Percentiles rank a stretch among this genome's conserved stretches.
Evolutionary conservation across 2,113 vertebrate genomes (phyloP).

Genomic region (Odobenus rosmarus): DNA sequence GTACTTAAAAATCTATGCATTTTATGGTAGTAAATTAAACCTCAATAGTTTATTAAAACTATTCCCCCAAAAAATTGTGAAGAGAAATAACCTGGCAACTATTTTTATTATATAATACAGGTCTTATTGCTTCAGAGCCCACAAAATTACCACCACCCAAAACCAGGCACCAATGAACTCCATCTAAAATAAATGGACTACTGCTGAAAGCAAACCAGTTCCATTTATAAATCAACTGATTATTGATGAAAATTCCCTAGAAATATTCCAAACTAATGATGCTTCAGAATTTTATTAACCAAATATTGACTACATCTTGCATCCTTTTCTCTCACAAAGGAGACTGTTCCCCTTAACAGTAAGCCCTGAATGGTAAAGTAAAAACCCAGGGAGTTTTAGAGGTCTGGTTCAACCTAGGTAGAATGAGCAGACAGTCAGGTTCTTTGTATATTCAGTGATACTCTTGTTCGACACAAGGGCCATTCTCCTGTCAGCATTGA

Average conservation of each 20-base stretch:
- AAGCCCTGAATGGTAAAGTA: not conserved
- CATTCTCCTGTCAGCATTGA: constrained; percentile 34
- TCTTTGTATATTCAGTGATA: constrained; percentile 2
- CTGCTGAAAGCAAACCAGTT: not conserved
- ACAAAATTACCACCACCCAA: not conserved
- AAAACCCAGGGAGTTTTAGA: not conserved
- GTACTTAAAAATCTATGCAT: not conserved
- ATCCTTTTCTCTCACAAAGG: not conserved
- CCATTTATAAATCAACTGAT: not conserved
- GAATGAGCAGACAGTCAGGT: not conserved
- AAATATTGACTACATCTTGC: not conserved
- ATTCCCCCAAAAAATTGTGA: not conserved
- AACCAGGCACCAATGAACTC: not conserved
- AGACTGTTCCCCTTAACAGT: not conserved
- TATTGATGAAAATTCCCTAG: not conserved
- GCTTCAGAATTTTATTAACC: constrained; percentile 10
- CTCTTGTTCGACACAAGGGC: not conserved
- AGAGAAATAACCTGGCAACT: not conserved
- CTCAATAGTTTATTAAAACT: not conserved
- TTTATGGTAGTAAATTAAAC: not conserved
- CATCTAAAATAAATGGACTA: not conserved
- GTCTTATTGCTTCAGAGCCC: not conserved
- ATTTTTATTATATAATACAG: not conserved
- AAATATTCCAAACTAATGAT: constrained; percentile 28
- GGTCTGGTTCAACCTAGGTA: not conserved